These are phyloP conservation scores for Trialeurodes vaporariorum DNA, from an alignment of 1,140 invertebrate species.

Conservation along the genomic window DNA sequence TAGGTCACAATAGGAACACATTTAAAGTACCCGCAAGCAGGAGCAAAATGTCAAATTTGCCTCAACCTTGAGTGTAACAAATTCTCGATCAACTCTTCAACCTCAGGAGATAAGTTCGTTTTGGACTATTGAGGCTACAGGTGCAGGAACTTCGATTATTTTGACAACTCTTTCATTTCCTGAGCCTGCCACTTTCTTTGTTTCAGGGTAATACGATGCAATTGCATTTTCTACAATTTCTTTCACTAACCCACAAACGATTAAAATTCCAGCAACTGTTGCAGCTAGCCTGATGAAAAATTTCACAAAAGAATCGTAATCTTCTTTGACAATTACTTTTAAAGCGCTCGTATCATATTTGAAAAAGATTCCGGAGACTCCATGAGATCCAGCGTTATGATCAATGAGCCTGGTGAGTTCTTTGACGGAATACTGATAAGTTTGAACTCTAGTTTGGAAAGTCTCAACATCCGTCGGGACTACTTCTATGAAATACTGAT, in stretches of 20 bases:
- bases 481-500: constrained; percentile 92
- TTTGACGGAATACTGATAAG: constrained; percentile 89
- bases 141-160: neutral
- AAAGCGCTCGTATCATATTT: constrained; percentile 87
- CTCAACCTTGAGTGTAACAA: too few relatives aligned
- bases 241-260: constrained; percentile 50
- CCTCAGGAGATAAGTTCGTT: neutral
- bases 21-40: too few relatives aligned
- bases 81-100: too few relatives aligned
- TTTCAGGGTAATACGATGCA: neutral
- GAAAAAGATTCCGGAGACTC: constrained; percentile 85
- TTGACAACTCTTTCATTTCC: neutral
- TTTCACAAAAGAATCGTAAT: constrained; percentile 61
- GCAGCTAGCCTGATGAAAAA: constrained; percentile 80
- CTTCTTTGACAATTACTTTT: constrained; percentile 72
- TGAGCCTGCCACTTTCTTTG: neutral
- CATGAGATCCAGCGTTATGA: constrained; percentile 60
- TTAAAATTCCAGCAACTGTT: constrained; percentile 81
- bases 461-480: constrained; percentile 85
- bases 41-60: too few relatives aligned
- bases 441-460: constrained; percentile 51
- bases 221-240: neutral
- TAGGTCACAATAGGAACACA: too few relatives aligned
- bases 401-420: constrained; percentile 68
- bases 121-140: neutral